These are phyloP conservation scores for Nannospalax galili DNA, from an alignment of 2,113 vertebrate species.

Conservation along the genomic window DNA sequence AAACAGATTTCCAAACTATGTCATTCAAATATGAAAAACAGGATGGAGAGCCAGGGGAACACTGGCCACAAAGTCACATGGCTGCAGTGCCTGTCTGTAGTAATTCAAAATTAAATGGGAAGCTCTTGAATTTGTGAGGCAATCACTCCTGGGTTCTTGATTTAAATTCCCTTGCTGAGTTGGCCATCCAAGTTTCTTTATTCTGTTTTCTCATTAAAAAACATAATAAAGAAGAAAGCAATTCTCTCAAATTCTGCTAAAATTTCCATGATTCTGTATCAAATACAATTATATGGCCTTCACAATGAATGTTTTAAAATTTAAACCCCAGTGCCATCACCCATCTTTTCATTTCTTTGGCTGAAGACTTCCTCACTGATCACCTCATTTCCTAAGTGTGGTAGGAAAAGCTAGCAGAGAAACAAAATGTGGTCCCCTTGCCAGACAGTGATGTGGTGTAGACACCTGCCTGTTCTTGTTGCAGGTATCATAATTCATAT, in stretches of 20 bases:
- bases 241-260: neutral
- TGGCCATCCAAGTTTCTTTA: neutral
- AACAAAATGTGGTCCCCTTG: neutral
- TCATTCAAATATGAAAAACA: constrained; percentile 66
- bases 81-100: constrained; percentile 37
- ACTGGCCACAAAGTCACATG: constrained; percentile 18
- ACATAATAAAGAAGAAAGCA: neutral
- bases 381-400: neutral
- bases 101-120: neutral
- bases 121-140: constrained; percentile 22
- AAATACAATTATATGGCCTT: neutral
- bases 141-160: neutral
- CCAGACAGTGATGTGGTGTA: neutral
- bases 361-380: neutral
- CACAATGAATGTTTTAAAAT: constrained; percentile 46
- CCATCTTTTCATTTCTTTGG: constrained; percentile 23
- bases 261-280: neutral
- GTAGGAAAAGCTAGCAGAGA: constrained; percentile 21
- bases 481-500: constrained; percentile 39
- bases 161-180: neutral
- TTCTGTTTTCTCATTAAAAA: constrained; percentile 3
- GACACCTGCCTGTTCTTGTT: constrained; percentile 29
- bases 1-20: constrained; percentile 58
- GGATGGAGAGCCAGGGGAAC: neutral
- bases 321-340: neutral